phyloP scores from a whole-genome alignment of 1,140 invertebrate genomes.

The Dendroctonus ponderosae region DNA sequence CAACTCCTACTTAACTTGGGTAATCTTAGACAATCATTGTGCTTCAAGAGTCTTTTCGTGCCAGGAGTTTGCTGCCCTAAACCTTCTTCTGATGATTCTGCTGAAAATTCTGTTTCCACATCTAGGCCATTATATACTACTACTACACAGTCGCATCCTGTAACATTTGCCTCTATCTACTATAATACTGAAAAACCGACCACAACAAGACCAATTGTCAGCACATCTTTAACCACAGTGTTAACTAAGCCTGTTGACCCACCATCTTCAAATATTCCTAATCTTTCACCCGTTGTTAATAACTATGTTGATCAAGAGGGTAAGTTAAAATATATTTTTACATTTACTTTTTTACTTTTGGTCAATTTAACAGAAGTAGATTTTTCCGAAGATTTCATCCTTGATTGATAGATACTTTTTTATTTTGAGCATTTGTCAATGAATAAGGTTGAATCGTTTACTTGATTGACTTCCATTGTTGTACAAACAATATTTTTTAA shows the following conservation, averaged over 20 bases:
- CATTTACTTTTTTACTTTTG: neutral
- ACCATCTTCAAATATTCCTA: constrained; percentile 27
- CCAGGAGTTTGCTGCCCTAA: constrained; percentile 87
- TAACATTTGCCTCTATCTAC: constrained; percentile 35
- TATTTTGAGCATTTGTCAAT: too few species aligned
- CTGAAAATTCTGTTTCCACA: constrained; percentile 14
- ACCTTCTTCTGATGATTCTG: constrained; percentile 34
- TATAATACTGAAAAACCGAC: constrained; percentile 39
- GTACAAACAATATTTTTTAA: too few species aligned
- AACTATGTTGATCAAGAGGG: constrained; percentile 55
- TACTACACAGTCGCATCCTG: constrained; percentile 20
- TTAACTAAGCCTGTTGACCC: constrained; percentile 20
- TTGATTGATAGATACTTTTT: too few species aligned
- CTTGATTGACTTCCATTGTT: too few species aligned
- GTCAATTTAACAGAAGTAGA: too few species aligned
- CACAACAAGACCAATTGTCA: constrained; percentile 25
- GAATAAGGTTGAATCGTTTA: too few species aligned
- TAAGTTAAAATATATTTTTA: constrained; percentile 21
- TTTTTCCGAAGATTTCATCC: too few species aligned
- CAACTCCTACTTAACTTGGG: constrained; percentile 80
- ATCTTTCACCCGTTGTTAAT: constrained; percentile 40
- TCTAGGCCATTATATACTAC: constrained; percentile 26
- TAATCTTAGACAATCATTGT: constrained; percentile 80
- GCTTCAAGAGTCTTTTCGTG: constrained; percentile 88
- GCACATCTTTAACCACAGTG: constrained; percentile 47